Base-by-base conservation (phyloP, 2,113 vertebrate species). In the Aptenodytes patagonicus region DNA sequence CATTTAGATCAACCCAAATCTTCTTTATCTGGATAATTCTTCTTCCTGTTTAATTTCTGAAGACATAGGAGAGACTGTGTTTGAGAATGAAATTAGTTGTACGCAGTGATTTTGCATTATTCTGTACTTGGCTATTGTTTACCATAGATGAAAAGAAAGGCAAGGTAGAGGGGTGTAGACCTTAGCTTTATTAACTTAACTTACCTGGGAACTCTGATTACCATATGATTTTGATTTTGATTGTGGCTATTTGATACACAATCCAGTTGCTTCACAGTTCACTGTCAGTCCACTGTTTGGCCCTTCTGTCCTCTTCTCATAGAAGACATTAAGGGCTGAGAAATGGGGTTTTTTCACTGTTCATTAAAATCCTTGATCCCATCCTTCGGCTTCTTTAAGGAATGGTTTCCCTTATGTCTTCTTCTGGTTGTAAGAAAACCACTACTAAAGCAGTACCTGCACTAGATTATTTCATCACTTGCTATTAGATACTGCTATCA, bases 11-110 rank as follows among this genome's bases (percentile, higher is more conserved):
- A 71, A 57, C 24, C 9, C 25, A 58, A 4, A 46, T 65, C 42
- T 32, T 94, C 47, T 93, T 78, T 76, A 77, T 77, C 51, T 90
- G 52, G 38, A 28, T 24, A 60, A 58, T 86, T 92, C 44, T 54
- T 19, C 46, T 46, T 78, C 44, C 8, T 66, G 8, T 65, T 70
- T 69, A 60, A 79, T 54, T 90, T 57, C 51, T 26, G 46, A 80
- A 84, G n/a, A 36, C 13, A 76, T 55, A 87, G 55, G n/a, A 34
- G 42, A 72, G 34, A 25, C 31, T 44, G 10, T n/a, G 7, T 52
- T 82, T 51, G 26, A 36, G 26, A 58, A 44, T 44, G 3, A 55
- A 52, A 25, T 61, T 57, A 49, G 44, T 18, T 76, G 31, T 32
- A 87, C 15, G 6, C 3, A 3, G 57, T 36, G 19, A 25, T 78